Percentiles rank a stretch among this genome's conserved stretches.
phyloP scores from a whole-genome alignment of 2,888 invertebrate species.

The Muscina levida region DNA sequence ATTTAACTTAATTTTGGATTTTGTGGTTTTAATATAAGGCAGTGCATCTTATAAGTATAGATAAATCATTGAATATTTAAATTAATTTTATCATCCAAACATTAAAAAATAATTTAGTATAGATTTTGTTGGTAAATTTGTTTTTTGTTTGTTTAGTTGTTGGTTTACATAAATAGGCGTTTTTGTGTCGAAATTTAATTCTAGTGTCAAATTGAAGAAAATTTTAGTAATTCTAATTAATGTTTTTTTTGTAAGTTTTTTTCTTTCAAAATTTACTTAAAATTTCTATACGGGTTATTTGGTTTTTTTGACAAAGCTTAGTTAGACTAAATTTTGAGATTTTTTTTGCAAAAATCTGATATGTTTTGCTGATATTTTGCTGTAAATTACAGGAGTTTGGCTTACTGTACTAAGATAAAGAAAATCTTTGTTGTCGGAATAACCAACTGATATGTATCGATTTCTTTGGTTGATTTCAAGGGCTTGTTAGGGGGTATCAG shows the following conservation, averaged over 20 bases:
- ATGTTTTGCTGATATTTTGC: constrained; percentile 32
- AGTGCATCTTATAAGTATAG: constrained; percentile 53
- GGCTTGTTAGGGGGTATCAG: constrained; percentile 8
- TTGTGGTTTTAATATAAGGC: constrained; percentile 56
- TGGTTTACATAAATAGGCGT: constrained; percentile 40
- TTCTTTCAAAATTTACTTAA: neutral
- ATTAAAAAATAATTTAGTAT: constrained; percentile 42
- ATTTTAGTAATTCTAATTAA: neutral
- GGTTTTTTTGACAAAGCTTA: constrained; percentile 39
- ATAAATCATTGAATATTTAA: no score
- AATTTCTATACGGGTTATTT: no score
- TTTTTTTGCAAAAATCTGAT: constrained; percentile 36
- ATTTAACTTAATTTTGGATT: constrained; percentile 5
- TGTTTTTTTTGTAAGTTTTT: neutral
- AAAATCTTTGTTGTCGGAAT: constrained; percentile 63
- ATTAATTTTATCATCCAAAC: no score
- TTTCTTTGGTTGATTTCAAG: constrained; percentile 74
- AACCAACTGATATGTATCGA: constrained; percentile 77
- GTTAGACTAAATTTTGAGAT: constrained; percentile 50
- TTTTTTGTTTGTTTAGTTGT: constrained; percentile 20
- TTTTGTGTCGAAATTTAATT: constrained; percentile 21
- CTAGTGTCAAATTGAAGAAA: neutral
- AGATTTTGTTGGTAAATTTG: no score
- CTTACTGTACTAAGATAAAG: constrained; percentile 44
- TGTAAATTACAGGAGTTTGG: neutral